Evolutionary conservation across 2,113 vertebrate species (phyloP), one percentile per base, ranked within the genome.

Genomic region (Alosa alosa): DNA sequence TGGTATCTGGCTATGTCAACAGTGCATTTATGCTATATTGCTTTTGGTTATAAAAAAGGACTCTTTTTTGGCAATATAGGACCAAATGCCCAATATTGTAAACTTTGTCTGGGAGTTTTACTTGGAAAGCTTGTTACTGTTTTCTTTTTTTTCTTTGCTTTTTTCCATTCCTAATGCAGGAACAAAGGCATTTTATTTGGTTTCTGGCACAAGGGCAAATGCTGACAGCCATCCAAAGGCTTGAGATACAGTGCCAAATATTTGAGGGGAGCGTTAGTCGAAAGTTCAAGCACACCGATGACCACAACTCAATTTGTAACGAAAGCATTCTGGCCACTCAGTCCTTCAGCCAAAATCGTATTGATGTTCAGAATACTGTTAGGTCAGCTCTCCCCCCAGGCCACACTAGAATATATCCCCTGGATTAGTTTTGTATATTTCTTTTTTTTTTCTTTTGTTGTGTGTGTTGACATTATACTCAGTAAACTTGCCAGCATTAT

Each of bases 301-400:
- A 78, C 72, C 72, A 39, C 72, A 78, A 41, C 25, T 17, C 72
- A 36, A 78, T 78, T 78, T 78, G 25, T 78, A 78, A 78, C 36
- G 4, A 36, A 78, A 39, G 72, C 36, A 15, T 17, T 68, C 11
- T 15, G 31, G 0, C 72, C 72, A 39, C 36, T 39, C 72, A 36
- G 10, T 41, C 31, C 20, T 39, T 31, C 72, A 15, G 72, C 72
- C 72, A 78, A 78, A 68, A 39, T 78, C 15, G 72, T 31, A 78
- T 36, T 78, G 72, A 36, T 41, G 72, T 36, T 17, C 72, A 41
- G 11, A 11, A 78, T 41, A 39, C 31, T 15, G 31, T 78, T 41
- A 36, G 72, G 31, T 78, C 72, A 78, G 72, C 72, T 78, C 36
- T 39, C 13, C 31, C 72, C 13, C 11, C 31, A 39, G 36, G 31